Evolutionary conservation across 2,797 vertebrate genomes (phyloP).

Genomic region (Neosilurus hyrtlii): DNA sequence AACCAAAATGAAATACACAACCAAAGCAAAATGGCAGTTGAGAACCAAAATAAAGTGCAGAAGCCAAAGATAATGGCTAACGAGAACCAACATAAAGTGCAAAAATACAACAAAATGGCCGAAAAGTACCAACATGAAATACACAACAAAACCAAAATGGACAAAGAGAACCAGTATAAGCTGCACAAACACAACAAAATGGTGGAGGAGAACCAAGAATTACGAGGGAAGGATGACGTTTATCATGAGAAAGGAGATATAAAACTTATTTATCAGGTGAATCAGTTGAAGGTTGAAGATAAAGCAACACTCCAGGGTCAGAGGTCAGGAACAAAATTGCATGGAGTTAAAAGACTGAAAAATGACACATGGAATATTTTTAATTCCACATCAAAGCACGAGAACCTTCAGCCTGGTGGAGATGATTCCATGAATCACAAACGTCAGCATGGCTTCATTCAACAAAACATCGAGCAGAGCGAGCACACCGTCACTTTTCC

Average conservation of each 20-base stretch:
- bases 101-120: not conserved
- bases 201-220: not conserved
- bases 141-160: not conserved
- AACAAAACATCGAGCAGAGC: not conserved
- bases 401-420: not conserved
- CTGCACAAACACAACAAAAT: not conserved
- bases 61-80: not conserved
- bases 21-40: not conserved
- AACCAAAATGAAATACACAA: not conserved
- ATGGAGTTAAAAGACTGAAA: not conserved
- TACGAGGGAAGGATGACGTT: not conserved
- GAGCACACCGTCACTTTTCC: not conserved
- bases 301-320: not conserved
- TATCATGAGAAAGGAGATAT: not conserved
- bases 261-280: not conserved
- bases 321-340: not conserved
- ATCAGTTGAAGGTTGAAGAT: not conserved
- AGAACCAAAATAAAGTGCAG: conserved; percentile 1
- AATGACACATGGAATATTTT: not conserved
- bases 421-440: not conserved
- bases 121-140: not conserved
- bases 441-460: rapidly evolving
- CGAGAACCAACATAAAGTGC: not conserved
- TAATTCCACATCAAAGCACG: not conserved
- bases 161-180: not conserved